Conservation (phyloP, 2,888 invertebrate genomes). For the Odontocerum albicorne region DNA sequence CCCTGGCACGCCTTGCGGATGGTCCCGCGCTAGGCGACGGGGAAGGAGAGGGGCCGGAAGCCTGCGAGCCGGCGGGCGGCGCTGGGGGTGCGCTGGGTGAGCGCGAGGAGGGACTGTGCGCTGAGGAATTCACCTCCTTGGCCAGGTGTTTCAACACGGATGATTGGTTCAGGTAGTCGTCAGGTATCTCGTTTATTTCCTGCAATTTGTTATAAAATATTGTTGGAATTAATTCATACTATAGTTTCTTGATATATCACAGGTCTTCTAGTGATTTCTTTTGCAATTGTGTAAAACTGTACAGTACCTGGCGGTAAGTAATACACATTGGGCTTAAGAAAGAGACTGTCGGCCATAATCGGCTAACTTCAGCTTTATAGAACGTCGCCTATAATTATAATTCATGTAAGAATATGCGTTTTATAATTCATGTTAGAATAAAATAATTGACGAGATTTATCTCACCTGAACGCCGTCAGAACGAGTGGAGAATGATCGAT, state of each 20-base stretch:
- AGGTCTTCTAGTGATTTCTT: too few species aligned
- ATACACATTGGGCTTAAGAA: too few species aligned
- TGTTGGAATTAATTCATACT: neutral
- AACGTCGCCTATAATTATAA: too few species aligned
- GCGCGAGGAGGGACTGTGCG: conserved; percentile 46
- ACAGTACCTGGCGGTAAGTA: too few species aligned
- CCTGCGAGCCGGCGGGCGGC: conserved; percentile 42
- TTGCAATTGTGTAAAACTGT: too few species aligned
- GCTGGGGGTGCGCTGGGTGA: conserved; percentile 44
- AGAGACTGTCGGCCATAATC: too few species aligned
- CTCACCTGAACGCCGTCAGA: conserved; percentile 52
- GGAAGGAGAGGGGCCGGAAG: conserved; percentile 30
- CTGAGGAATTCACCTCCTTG: conserved; percentile 65
- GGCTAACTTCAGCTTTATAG: too few species aligned
- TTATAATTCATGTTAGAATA: neutral
- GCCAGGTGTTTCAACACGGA: conserved; percentile 83
- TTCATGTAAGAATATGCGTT: neutral
- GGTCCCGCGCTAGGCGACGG: conserved; percentile 6
- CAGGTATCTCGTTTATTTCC: conserved; percentile 83
- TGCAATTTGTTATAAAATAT: conserved; percentile 46
- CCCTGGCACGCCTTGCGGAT: conserved; percentile 48
- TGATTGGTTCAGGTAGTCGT: conserved; percentile 80
- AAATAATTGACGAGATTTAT: too few species aligned
- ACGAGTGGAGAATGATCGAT: conserved; percentile 5
- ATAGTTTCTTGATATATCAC: neutral